Evolutionary conservation across 2,113 vertebrate species (phyloP).

Genomic region (Nanorana parkeri): DNA sequence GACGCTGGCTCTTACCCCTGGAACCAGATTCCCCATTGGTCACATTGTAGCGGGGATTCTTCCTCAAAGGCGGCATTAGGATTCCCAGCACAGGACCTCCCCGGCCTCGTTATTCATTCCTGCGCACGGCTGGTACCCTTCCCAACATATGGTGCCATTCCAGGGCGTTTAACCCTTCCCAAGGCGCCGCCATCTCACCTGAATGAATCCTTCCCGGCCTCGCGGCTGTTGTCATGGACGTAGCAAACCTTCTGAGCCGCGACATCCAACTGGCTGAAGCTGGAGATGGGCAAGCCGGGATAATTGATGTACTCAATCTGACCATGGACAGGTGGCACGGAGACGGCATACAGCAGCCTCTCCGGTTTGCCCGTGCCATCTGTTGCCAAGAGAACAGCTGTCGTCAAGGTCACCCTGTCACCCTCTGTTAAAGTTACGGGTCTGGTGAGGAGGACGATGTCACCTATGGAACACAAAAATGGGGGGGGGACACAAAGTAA

Average conservation of each 20-base stretch:
- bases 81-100: neutral
- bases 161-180: slow-evolving; percentile 21
- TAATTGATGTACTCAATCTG: slow-evolving; percentile 85
- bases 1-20: no score
- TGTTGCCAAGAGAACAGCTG: slow-evolving; percentile 89
- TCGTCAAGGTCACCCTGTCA: slow-evolving; percentile 90
- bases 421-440: slow-evolving; percentile 89
- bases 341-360: slow-evolving; percentile 87
- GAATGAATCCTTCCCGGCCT: slow-evolving; percentile 74
- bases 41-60: no score
- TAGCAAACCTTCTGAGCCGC: slow-evolving; percentile 84
- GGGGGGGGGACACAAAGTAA: neutral
- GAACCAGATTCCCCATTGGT: no score
- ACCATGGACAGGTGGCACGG: slow-evolving; percentile 83
- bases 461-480: slow-evolving; percentile 73
- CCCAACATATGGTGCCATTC: neutral
- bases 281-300: slow-evolving; percentile 77
- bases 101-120: neutral
- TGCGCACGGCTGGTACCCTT: neutral
- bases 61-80: no score
- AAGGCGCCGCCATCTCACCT: slow-evolving; percentile 75
- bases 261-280: slow-evolving; percentile 89
- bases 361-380: slow-evolving; percentile 85
- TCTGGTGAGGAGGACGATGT: slow-evolving; percentile 84
- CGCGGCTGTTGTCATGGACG: slow-evolving; percentile 82